A percentile compares a stretch with the other conserved stretches of the same genome.
Evolutionary conservation across 2,113 vertebrate genomes (phyloP).

Genomic region (Gyps fulvus): DNA sequence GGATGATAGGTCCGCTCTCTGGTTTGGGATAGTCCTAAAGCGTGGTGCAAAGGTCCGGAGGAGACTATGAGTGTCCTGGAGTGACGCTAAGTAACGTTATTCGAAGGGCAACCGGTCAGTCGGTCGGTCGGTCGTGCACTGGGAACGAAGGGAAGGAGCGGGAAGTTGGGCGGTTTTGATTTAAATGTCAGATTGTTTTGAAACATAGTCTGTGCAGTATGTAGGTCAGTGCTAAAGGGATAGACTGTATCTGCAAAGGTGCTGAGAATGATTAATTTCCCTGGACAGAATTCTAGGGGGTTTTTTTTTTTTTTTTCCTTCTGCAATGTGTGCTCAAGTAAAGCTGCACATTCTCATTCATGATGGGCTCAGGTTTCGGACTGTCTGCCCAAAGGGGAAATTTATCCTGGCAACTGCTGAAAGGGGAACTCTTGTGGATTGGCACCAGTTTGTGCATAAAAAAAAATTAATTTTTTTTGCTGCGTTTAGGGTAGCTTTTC

Average conservation of each 20-base stretch:
- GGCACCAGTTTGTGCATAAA: neutral
- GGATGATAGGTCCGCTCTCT: no score
- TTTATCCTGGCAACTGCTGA: conserved; percentile 33
- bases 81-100: fast-evolving
- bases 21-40: neutral
- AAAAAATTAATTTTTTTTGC: neutral
- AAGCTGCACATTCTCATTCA: neutral
- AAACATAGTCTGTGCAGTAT: neutral
- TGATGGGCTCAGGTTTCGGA: conserved; percentile 10
- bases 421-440: conserved; percentile 8
- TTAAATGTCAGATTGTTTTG: neutral
- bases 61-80: fast-evolving
- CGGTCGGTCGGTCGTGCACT: fast-evolving
- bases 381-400: conserved; percentile 21
- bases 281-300: neutral
- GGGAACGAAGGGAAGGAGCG: neutral
- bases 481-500: neutral
- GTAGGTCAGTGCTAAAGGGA: conserved; percentile 45
- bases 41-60: neutral
- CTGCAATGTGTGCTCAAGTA: neutral
- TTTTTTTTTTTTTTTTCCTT: neutral
- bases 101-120: fast-evolving
- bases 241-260: conserved; percentile 24
- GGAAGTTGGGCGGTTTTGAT: neutral
- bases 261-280: conserved; percentile 37